These are phyloP conservation scores for Papilio dardanus DNA, from an alignment of 1,140 invertebrate species.

Conservation along the genomic window DNA sequence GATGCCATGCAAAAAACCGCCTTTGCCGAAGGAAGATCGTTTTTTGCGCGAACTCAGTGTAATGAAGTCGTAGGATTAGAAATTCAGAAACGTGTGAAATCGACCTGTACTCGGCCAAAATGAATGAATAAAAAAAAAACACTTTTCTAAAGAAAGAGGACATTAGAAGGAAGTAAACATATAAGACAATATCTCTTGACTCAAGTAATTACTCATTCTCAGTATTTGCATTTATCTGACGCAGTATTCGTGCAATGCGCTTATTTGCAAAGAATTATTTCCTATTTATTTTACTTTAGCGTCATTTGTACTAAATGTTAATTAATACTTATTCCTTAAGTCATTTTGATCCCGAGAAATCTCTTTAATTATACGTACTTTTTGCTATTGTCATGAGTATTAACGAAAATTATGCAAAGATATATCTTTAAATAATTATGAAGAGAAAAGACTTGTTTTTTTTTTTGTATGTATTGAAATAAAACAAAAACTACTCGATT, in stretches of 20 bases:
- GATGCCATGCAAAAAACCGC: no score
- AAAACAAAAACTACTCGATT: no score
- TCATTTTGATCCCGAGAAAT: not conserved
- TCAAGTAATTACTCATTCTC: not conserved
- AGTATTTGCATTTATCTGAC: not conserved
- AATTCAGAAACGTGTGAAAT: not conserved
- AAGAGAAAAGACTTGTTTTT: no score
- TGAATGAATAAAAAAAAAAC: not conserved
- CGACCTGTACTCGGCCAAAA: no score
- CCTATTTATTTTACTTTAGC: not conserved
- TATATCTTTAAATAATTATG: no score
- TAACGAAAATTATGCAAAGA: no score
- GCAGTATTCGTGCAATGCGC: not conserved
- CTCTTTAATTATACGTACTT: not conserved
- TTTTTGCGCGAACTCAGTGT: no score
- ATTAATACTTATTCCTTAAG: not conserved
- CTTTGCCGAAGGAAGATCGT: no score
- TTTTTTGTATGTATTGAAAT: no score
- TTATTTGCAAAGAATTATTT: not conserved
- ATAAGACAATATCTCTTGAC: not conserved
- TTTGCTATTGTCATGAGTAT: not conserved
- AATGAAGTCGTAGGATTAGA: no score
- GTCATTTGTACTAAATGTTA: not conserved
- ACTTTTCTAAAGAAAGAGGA: not conserved
- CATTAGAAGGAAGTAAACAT: not conserved